Evolutionary conservation across 2,888 invertebrate genomes (phyloP), one percentile per base, ranked within the genome.

Genomic region (Hypsopygia costalis): DNA sequence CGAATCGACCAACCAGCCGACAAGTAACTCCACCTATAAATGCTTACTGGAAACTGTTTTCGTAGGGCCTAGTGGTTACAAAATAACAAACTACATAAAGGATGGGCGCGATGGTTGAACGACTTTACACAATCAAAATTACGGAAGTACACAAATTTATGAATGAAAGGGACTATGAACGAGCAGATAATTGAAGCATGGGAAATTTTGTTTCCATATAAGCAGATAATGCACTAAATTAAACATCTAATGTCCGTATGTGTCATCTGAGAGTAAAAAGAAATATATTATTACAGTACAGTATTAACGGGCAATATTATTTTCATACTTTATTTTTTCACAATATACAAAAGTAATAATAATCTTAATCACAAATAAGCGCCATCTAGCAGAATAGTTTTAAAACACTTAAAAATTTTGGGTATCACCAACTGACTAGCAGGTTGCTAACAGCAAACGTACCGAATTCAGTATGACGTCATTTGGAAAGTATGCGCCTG

Each of bases 11-110:
- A 56, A 62, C 66, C 67, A 60, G 59, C 58, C 60, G 52, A 55
- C 61, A 49, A 52, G 63, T 78, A 76, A 77, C 87, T 76, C 89
- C 89, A 89, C 85, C 89, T 89, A 81, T 81, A 62, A 54, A 52
- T 48, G 47, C 48, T 42, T 44, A 54, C 51, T 48, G 58, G 55
- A 70, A 81, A 67, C 71, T 66, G 76, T 69, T 69, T 71, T 70
- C 77, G 22, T 16, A 33, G 11, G 12, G 31, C 9, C 1, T 11
- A 31, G 11, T 10, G 6, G 12, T 11, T 11, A 71, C 72, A 70
- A 64, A 80, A 78, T 79, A 68, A 61, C 63, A 44, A 61, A 66
- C 69, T 58, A 58, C 58, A 54, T 66, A 51, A 65, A 59, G 73
- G 70, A 70, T 80, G 75, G 85, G 79, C 58, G 79, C 60, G 67